Evolutionary conservation across 2,113 vertebrate genomes (phyloP), one percentile per base, ranked within the genome.

Genomic region (Pelodiscus sinensis): DNA sequence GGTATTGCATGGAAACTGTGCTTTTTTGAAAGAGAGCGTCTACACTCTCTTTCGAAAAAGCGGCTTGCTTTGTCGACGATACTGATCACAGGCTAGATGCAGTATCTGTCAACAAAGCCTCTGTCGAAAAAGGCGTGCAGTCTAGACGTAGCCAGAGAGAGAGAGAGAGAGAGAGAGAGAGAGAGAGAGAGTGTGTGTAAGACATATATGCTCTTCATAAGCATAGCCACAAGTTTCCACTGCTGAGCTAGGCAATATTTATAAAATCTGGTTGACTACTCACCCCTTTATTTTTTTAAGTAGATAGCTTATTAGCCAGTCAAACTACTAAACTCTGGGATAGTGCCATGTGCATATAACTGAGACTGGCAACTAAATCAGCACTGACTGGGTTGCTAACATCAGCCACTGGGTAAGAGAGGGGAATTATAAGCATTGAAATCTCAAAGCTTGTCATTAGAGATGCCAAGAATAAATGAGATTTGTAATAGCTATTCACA

Each of bases 281-380:
- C 79, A 84, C n/a, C 82, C 31, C 10, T 84, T 62, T 75, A 77
- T 96, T 85, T 79, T 92, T 94, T 90, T 55, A 54, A 84, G n/a
- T 79, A 80, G 80, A 90, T 83, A 94, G 38, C 38, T 93, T 87
- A 85, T 93, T 93, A 94, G 71, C 86, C 79, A 92, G 38, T 77
- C 50, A 83, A 86, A 86, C 77, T 15, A 3, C 25, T 38, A 60
- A 81, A 35, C 78, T 27, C 85, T 92, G 93, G 85, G 73, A 51
- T 55, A 93, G 71, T 90, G 87, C 84, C 94, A 95, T 84, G 60
- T 89, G 24, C 83, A 94, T 92, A 90, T 83, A 16, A 44, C 57
- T 73, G 85, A 95, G 90, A 84, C 81, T 97, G 89, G 89, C 91
- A 90, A 92, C 87, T 92, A 75, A 95, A 88, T 81, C 44, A 85